These are phyloP conservation scores for Vanessa tameamea DNA, from an alignment of 1,140 invertebrate species.

Conservation along the genomic window DNA sequence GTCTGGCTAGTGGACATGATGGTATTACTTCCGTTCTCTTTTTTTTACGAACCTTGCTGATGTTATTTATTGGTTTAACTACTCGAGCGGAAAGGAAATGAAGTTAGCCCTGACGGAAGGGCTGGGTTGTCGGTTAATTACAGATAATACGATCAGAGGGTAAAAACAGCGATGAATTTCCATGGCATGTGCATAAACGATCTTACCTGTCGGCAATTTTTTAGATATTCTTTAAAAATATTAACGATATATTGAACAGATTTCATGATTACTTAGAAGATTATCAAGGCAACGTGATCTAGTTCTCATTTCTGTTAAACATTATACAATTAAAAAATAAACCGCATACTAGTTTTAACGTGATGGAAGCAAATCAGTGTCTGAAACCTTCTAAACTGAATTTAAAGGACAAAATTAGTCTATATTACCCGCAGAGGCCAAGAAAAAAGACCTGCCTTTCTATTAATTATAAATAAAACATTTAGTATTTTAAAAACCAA, in stretches of 20 bases:
- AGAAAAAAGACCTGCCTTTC: too few relatives aligned
- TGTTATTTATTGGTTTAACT: constrained; percentile 22
- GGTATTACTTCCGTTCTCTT: background rate
- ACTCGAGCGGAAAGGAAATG: constrained; percentile 11
- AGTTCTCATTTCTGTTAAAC: too few relatives aligned
- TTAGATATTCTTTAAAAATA: background rate
- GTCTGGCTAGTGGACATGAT: constrained; percentile 1
- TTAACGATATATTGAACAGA: background rate
- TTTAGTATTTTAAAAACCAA: too few relatives aligned
- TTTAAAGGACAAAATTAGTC: too few relatives aligned
- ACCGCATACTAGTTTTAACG: too few relatives aligned
- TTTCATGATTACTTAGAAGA: too few relatives aligned
- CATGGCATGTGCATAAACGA: background rate
- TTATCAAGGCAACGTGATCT: too few relatives aligned
- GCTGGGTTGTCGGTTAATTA: constrained; percentile 15
- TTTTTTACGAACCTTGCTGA: constrained; percentile 12
- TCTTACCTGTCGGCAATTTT: background rate
- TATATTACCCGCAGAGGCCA: too few relatives aligned
- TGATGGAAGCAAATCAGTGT: too few relatives aligned
- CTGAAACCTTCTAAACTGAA: too few relatives aligned
- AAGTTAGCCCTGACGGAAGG: constrained; percentile 13
- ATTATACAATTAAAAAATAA: too few relatives aligned
- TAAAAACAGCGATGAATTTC: constrained; percentile 13
- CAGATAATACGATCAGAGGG: constrained; percentile 9
- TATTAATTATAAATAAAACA: too few relatives aligned